Conservation (phyloP, 1,140 invertebrate species). For the Ostrea edulis region DNA sequence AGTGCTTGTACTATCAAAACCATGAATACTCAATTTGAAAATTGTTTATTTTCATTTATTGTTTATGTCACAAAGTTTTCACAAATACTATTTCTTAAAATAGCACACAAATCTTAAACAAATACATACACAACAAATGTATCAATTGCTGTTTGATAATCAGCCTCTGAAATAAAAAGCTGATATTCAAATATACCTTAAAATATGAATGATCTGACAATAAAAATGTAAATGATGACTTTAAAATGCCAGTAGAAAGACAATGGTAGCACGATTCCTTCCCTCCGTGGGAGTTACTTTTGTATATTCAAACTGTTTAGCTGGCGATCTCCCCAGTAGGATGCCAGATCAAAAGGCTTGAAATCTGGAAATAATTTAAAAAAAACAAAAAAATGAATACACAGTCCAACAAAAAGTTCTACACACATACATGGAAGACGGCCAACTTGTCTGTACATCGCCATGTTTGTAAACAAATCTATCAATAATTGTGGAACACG, state of each 20-base stretch:
- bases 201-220: slow-evolving; percentile 11
- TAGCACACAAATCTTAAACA: background rate
- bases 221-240: slow-evolving; percentile 29
- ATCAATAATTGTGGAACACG: background rate
- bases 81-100: background rate
- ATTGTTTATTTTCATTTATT: background rate
- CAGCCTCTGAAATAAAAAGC: background rate
- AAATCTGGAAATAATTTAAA: slow-evolving; percentile 69
- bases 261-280: slow-evolving; percentile 8
- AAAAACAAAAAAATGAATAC: no score
- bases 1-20: no score
- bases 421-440: no score
- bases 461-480: background rate
- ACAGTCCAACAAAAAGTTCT: no score
- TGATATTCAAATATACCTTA: background rate
- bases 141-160: background rate
- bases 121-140: background rate
- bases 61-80: background rate
- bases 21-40: no score
- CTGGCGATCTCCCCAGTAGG: slow-evolving; percentile 62
- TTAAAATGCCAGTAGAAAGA: slow-evolving; percentile 26
- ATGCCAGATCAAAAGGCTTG: slow-evolving; percentile 66
- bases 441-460: slow-evolving; percentile 2
- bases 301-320: slow-evolving; percentile 37
- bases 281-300: background rate